A percentile compares a stretch with the other conserved stretches of the same genome.
Evolutionary conservation across 2,797 vertebrate species (phyloP).

Genomic region (Myotis myotis): DNA sequence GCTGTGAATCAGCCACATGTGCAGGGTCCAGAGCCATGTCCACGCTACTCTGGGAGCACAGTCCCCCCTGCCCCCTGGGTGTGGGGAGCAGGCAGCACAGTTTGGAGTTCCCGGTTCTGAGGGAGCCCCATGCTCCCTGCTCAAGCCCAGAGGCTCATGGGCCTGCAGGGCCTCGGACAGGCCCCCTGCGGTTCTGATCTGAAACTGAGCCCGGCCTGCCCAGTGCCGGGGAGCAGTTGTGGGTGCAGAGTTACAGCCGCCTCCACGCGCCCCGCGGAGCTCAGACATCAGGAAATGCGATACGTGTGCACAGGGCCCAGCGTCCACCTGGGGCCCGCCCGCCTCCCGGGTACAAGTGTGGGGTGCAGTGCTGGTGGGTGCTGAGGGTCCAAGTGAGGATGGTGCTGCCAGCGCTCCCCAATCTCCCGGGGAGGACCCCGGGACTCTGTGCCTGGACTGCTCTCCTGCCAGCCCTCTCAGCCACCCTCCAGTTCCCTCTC

Average conservation of each 20-base stretch:
- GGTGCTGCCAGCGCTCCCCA: background rate
- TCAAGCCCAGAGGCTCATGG: rapidly evolving
- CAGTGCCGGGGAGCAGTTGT: background rate
- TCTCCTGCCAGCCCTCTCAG: background rate
- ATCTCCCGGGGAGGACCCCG: no score
- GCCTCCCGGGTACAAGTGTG: rapidly evolving
- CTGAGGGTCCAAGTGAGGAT: rapidly evolving
- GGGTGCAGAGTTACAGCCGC: background rate
- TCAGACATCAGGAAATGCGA: background rate
- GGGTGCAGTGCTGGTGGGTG: background rate
- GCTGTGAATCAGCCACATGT: no score
- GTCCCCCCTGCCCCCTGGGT: background rate
- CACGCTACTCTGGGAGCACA: background rate
- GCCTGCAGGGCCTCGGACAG: rapidly evolving
- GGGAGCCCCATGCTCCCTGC: background rate
- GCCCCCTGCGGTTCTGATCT: background rate
- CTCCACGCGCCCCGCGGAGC: rapidly evolving
- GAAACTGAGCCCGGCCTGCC: background rate
- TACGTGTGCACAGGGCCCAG: background rate
- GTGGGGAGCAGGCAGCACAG: background rate
- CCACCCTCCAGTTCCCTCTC: rapidly evolving
- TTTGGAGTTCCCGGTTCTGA: rapidly evolving
- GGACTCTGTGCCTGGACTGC: rapidly evolving
- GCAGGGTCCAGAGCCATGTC: background rate
- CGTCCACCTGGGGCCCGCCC: background rate